Evolutionary conservation across 2,797 vertebrate species (phyloP), one percentile per base, ranked within the genome.

Genomic region (Neoniphon sammara): DNA sequence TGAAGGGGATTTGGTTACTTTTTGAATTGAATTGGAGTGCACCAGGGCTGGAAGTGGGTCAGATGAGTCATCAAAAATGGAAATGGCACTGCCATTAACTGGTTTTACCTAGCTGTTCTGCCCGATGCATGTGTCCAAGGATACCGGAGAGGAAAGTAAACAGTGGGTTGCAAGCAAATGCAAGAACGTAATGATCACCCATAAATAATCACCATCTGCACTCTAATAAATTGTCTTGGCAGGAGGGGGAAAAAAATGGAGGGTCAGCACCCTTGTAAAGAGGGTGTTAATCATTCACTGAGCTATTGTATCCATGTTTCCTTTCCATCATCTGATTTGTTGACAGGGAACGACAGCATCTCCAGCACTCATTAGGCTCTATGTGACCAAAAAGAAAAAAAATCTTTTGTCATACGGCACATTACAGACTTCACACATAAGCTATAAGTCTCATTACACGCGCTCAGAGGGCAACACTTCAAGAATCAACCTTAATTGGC

Each of bases 401-500:
- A 10, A 66, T 18, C 20, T 71, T 83, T 76, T 75, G 84, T 78
- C 70, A 79, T 79, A 66, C 31, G 49, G 65, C 69, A 65, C 66
- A 64, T 15, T 75, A 67, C 75, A 75, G 78, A 76, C 76, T 73
- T 87, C 78, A 80, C 57, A 66, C 80, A 66, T 66, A 85, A 75
- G 80, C 78, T 79, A 65, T 7, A 5, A 73, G 79, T 74, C 82
- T 89, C 87, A 88, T 89, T 89, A 87, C 80, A 86, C 61, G 52
- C 27, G 1, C 80, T 86, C 84, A 42, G 77, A 86, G 71, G 75
- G 64, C 52, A 84, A 80, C 75, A 61, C 81, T 73, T 85, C 56
- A 80, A 78, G 78, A 83, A 77, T 83, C 66, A 72, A 68, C 78
- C 77, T 71, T 88, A 88, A 91, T 83, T 90, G 84, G 81, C 62